Percentiles rank a stretch among this genome's conserved stretches.
These are phyloP conservation scores for Halotydeus destructor DNA, from an alignment of 1,140 invertebrate species.

Conservation along the genomic window DNA sequence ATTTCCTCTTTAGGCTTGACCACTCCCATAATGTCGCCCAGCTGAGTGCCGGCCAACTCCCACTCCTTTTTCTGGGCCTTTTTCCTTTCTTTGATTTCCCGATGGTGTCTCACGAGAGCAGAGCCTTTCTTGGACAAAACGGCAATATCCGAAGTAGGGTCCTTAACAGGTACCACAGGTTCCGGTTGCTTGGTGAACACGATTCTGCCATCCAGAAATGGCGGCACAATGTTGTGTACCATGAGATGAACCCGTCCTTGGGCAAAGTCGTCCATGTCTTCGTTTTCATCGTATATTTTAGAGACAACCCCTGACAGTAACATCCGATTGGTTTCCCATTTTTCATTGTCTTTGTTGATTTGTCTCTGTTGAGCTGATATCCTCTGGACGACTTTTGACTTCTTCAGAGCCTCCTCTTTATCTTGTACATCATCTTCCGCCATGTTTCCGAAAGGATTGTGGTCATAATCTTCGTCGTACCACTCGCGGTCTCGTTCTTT, in stretches of 20 bases:
- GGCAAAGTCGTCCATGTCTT: slow-evolving; percentile 76
- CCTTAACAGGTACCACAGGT: slow-evolving; percentile 72
- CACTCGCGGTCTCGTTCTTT: slow-evolving; percentile 79
- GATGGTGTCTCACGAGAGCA: slow-evolving; percentile 58
- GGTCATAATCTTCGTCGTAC: slow-evolving; percentile 87
- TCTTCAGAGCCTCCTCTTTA: slow-evolving; percentile 73
- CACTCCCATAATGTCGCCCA: slow-evolving; percentile 94
- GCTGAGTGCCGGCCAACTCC: slow-evolving; percentile 87
- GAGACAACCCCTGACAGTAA: slow-evolving; percentile 84
- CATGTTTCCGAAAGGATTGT: slow-evolving; percentile 72
- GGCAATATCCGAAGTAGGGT: slow-evolving; percentile 95
- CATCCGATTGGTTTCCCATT: slow-evolving; percentile 98
- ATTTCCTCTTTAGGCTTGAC: slow-evolving; percentile 49
- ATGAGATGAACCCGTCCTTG: slow-evolving; percentile 81
- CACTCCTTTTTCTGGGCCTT: slow-evolving; percentile 97
- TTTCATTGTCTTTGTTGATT: slow-evolving; percentile 86
- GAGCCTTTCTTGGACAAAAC: slow-evolving; percentile 82
- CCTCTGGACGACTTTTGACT: slow-evolving; percentile 36
- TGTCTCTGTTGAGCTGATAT: slow-evolving; percentile 83
- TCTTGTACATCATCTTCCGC: slow-evolving; percentile 73
- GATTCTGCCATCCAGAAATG: slow-evolving; percentile 93
- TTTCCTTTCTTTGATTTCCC: slow-evolving; percentile 85
- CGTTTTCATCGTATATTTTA: slow-evolving; percentile 67
- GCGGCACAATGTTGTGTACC: slow-evolving; percentile 95
- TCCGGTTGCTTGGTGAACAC: slow-evolving; percentile 98